These are phyloP conservation scores for mouse (Mus musculus) DNA, from an alignment of 2,113 vertebrate genomes.

Conservation along the genomic window DNA sequence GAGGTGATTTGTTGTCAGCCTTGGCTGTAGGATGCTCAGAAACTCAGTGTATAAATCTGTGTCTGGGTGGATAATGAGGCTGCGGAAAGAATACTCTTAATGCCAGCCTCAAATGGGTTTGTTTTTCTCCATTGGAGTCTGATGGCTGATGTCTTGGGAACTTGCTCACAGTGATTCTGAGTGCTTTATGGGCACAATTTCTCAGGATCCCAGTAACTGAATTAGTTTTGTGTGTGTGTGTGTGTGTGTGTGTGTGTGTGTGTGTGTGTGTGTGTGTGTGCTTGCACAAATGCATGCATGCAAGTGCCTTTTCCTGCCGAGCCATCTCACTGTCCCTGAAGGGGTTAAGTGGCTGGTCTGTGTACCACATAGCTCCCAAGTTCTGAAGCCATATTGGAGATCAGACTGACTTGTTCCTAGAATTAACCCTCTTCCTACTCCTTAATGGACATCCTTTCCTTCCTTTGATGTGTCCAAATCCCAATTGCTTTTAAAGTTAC, in stretches of 20 bases:
- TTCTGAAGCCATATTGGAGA: background rate
- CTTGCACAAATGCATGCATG: background rate
- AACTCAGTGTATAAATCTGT: background rate
- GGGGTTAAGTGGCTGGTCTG: background rate
- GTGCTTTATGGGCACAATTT: background rate
- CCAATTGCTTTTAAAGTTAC: constrained; percentile 11
- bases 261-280: too few species aligned
- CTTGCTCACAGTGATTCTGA: background rate
- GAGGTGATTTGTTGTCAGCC: background rate
- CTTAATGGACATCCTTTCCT: constrained; percentile 9
- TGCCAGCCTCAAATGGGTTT: background rate
- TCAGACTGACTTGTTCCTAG: background rate
- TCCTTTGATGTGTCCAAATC: constrained; percentile 30
- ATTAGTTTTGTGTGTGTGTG: background rate
- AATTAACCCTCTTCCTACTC: background rate
- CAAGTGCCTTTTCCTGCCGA: background rate
- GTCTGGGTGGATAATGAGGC: background rate
- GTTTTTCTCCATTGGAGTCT: background rate
- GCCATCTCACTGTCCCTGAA: background rate
- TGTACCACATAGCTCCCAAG: background rate
- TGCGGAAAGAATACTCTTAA: background rate
- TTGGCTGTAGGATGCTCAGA: background rate
- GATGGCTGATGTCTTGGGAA: background rate
- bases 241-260: background rate
- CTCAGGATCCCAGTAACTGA: background rate